These are phyloP conservation scores for Drosophila lacertosa DNA, from an alignment of 1,140 invertebrate species.

Conservation along the genomic window DNA sequence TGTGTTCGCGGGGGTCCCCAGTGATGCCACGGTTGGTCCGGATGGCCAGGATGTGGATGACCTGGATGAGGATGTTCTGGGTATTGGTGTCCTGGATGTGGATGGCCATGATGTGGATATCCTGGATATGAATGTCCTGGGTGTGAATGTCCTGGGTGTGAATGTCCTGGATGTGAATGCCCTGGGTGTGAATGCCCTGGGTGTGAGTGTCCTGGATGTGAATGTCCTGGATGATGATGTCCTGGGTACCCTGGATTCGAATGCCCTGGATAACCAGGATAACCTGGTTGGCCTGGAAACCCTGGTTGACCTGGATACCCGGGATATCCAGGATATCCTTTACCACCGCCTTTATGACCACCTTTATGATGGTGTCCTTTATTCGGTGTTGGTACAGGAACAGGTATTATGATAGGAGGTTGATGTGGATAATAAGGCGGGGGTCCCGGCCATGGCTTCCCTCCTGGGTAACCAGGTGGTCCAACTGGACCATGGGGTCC, in stretches of 20 bases:
- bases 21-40: not conserved
- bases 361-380: conserved; percentile 23
- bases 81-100: not conserved
- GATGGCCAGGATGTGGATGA: not conserved
- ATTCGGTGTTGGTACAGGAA: conserved; percentile 18
- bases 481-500: conserved; percentile 84
- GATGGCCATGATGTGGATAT: not conserved
- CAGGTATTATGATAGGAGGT: conserved; percentile 33
- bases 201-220: not conserved
- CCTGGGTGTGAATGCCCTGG: not conserved
- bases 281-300: conserved; percentile 85
- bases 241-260: conserved; percentile 75
- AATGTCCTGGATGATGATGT: not conserved
- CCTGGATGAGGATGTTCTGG: not conserved
- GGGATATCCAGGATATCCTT: conserved; percentile 85
- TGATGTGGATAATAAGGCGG: conserved; percentile 24
- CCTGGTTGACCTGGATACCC: conserved; percentile 88
- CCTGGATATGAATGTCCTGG: not conserved
- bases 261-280: conserved; percentile 87
- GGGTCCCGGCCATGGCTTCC: conserved; percentile 43
- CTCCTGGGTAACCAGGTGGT: conserved; percentile 88
- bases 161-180: not conserved
- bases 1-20: not conserved
- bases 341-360: conserved; percentile 3
- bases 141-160: not conserved